Conservation (phyloP, 1,140 invertebrate species). For the Magallana ariakensis region DNA sequence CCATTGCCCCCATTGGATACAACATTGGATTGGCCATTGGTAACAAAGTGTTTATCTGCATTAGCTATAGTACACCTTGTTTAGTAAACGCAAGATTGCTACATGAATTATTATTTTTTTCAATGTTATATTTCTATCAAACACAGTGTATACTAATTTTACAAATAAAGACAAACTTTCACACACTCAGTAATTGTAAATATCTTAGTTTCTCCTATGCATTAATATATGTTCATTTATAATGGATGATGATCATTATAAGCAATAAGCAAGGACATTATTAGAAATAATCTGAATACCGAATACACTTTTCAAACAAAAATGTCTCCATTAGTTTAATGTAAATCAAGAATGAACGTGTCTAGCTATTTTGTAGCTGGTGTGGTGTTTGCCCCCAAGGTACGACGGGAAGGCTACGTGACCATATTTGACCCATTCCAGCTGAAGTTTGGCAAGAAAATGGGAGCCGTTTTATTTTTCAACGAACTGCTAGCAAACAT, state of each 20-base stretch:
- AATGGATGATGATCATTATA: too few species aligned
- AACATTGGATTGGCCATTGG: constrained; percentile 47
- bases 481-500: constrained; percentile 70
- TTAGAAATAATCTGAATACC: too few species aligned
- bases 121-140: background rate
- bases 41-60: background rate
- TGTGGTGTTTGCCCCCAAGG: constrained; percentile 67
- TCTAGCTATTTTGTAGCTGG: constrained; percentile 57
- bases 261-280: too few species aligned
- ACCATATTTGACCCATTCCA: constrained; percentile 73
- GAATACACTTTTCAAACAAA: too few species aligned
- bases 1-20: constrained; percentile 50
- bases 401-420: constrained; percentile 63
- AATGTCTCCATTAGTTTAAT: too few species aligned
- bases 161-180: too few species aligned
- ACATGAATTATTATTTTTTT: background rate
- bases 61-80: too few species aligned
- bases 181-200: too few species aligned
- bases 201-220: too few species aligned
- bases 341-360: too few species aligned
- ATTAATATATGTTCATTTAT: too few species aligned
- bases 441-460: constrained; percentile 67
- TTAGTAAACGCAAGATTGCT: too few species aligned
- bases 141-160: background rate
- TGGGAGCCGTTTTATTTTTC: constrained; percentile 67